Percentiles rank a stretch among this genome's conserved stretches.
Evolutionary conservation across 2,113 vertebrate species (phyloP).

Genomic region (Eira barbara): DNA sequence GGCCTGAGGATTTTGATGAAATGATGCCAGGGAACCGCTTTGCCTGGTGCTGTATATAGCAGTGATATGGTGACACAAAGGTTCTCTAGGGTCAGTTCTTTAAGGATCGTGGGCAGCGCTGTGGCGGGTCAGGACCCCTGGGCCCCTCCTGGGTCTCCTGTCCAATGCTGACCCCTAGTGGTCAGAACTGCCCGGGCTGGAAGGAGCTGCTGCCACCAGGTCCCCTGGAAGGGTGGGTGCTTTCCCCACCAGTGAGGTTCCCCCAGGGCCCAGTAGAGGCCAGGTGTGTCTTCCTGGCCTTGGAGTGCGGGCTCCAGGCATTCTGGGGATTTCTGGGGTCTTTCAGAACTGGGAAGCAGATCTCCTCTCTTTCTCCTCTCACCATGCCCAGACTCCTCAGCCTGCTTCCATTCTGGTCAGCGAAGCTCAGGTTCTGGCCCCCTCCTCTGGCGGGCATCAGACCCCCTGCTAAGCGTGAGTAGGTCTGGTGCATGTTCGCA

Average conservation of each 20-base stretch:
- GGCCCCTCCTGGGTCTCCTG: not conserved
- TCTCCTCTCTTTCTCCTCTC: not conserved
- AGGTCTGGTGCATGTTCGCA: not conserved
- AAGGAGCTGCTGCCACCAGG: fast-evolving
- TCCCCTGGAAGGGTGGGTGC: too few species aligned
- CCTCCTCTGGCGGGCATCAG: not conserved
- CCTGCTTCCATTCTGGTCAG: not conserved
- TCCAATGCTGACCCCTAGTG: conserved; percentile 57
- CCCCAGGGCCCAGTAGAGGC: too few species aligned
- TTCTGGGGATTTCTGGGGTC: not conserved
- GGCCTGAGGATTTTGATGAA: not conserved
- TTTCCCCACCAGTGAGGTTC: not conserved
- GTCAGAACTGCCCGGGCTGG: not conserved
- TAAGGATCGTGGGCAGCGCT: fast-evolving
- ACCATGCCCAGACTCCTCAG: fast-evolving
- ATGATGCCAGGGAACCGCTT: not conserved
- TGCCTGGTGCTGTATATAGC: fast-evolving
- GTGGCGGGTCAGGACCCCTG: fast-evolving
- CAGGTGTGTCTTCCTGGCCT: not conserved
- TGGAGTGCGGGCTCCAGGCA: not conserved
- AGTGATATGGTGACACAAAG: fast-evolving
- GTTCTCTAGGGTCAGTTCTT: not conserved
- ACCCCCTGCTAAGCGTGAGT: fast-evolving
- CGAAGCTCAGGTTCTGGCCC: too few species aligned
- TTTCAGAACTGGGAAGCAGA: not conserved